Evolutionary conservation across 2,888 invertebrate species (phyloP), one percentile per base, ranked within the genome.

Genomic region (Leptopilina drosophilae): DNA sequence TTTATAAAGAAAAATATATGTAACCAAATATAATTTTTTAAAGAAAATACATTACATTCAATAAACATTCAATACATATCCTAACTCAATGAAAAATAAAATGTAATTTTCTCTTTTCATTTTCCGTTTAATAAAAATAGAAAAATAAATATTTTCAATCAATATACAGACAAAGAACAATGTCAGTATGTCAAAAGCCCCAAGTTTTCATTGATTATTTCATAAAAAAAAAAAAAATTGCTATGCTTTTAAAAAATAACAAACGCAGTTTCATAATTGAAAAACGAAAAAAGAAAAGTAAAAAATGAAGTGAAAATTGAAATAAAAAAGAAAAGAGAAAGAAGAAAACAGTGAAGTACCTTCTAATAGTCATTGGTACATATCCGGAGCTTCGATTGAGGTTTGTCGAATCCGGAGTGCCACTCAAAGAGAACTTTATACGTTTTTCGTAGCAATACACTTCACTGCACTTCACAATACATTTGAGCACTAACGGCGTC

Each of bases 281-380:
- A 33, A 33, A 62, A 62, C 12, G 15, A 62, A 46, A 12, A 11
- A 11, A 49, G 11, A 8, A 11, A 67, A 67, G 9, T 5, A 5
- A 5, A 46, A 11, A 49, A 20, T 4, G 49, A 67, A 67, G 9
- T 5, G 5, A 5, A 46, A 49, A 67, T 15, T 62, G 1, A 7
- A 15, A 20, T 9, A 15, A 7, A 49, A 46, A 49, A 1, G 49
- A 67, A 67, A 67, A 46, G 8, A 42, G 42, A 8, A 42, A 42
- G 42, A 42, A 42, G 8, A 42, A 42, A 42, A 8, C 42, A 42
- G 8, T 42, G 42, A 42, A 8, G 42, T 73, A 85, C 85, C 87
- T 85, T 83, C 81, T 85, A 82, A 82, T 82, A 82, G 83, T 84
- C 86, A 87, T 86, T 85, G 83, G 85, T 81, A 73, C 76, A n/a